Evolutionary conservation across 2,113 vertebrate genomes (phyloP).

Genomic region (Triplophysa siluroides): DNA sequence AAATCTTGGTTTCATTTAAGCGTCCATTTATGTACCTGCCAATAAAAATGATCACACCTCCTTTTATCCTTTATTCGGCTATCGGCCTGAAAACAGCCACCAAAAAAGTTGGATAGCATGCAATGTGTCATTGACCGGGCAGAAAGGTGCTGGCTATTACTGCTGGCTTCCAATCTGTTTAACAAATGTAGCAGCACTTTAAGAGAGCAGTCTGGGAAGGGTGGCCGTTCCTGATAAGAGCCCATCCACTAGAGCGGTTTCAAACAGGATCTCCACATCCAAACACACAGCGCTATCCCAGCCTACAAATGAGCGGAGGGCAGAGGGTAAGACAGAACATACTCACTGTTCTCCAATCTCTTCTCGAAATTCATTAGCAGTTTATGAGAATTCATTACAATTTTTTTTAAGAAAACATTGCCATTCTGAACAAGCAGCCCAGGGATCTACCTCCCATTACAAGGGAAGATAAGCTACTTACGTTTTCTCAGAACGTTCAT

Average conservation of each 20-base stretch:
- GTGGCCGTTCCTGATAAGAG: conserved; percentile 66
- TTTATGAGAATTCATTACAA: conserved; percentile 32
- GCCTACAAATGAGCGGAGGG: conserved; percentile 10
- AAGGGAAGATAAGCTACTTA: conserved; percentile 22
- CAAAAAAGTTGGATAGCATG: neutral
- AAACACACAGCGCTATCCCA: neutral
- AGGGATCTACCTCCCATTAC: conserved; percentile 23
- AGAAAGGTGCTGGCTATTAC: conserved; percentile 32
- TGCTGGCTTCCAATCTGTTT: conserved; percentile 47
- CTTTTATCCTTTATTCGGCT: neutral
- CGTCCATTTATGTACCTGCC: neutral
- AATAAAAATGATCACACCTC: neutral
- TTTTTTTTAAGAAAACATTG: conserved; percentile 1
- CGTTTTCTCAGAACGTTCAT: neutral
- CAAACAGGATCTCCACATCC: conserved; percentile 60
- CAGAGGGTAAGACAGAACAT: conserved; percentile 11
- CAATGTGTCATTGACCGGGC: conserved; percentile 1
- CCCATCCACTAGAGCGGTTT: conserved; percentile 65
- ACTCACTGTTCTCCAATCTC: conserved; percentile 5
- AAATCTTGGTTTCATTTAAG: neutral
- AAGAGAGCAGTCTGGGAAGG: conserved; percentile 33
- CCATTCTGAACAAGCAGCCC: conserved; percentile 19
- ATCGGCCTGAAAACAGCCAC: conserved; percentile 13
- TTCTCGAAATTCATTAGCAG: conserved; percentile 40
- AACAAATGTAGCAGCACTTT: conserved; percentile 58